Base-by-base conservation (phyloP, 2,888 invertebrate species). In the Campoletis raptor region DNA sequence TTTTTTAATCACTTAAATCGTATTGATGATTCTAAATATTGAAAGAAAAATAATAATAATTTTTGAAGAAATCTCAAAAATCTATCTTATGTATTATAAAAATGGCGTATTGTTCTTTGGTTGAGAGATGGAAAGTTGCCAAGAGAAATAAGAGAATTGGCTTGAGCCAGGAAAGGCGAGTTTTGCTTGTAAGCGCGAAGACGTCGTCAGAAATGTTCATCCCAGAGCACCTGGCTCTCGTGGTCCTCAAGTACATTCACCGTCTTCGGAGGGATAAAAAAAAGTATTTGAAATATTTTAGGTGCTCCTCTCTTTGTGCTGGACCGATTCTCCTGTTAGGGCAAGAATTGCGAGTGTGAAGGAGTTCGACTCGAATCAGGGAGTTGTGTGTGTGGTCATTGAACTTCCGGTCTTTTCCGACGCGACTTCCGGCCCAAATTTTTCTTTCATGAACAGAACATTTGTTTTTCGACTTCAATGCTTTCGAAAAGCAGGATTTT, bases 101-200 rank as follows among this genome's bases (percentile, higher is more conserved):
- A 67, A 21, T 21, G 7, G 70, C 45, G 52, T 76, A 82, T 78
- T 76, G 74, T 79, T 40, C n/a, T 48, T 30, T 10, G 48, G 69
- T 83, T 52, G 80, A 80, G 67, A 72, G 70, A 83, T 86, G 85
- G 85, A 83, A 64, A 61, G 66, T 40, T 83, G 85, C 85, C 85
- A 86, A 86, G 85, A 52, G 76, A 83, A 83, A 83, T 80, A 82
- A 66, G 80, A 77, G 83, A 83, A 76, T 86, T 86, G 85, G 83
- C 85, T 83, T 72, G 21, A 72, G 70, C 54, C 66, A 76, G 70
- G 70, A 54, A 66, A 70, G 61, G 54, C 37, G 54, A 54, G 45
- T 61, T 72, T 72, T 70, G 21, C 52, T 78, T 36, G 73, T 70
- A 80, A 76, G 79, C 64, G 79, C 66, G 54, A 76, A 86, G 80